A percentile compares a stretch with the other conserved stretches of the same genome.
Evolutionary conservation across 2,113 vertebrate genomes (phyloP).

Genomic region (Vireo altiloquus): DNA sequence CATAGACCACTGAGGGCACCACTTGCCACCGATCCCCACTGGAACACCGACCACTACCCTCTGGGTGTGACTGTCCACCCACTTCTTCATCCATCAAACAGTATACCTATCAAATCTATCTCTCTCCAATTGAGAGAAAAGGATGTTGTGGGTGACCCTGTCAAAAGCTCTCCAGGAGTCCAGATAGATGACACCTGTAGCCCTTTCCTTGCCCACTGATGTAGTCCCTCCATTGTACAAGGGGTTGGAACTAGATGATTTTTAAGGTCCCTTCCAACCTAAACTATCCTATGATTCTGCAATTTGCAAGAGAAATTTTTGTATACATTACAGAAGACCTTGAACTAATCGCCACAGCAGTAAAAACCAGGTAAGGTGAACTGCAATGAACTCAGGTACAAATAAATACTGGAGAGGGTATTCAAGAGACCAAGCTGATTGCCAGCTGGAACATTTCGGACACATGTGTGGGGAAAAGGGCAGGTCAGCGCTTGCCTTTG

Average conservation of each 20-base stretch:
- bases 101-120: not conserved
- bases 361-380: not conserved
- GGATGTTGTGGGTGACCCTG: not conserved
- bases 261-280: not conserved
- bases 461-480: not conserved
- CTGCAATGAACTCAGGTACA: not conserved
- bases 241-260: not conserved
- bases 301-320: not conserved
- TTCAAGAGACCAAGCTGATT: not conserved
- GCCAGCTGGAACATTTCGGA: not conserved
- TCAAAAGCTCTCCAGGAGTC: not conserved
- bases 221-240: not conserved
- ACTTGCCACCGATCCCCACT: not conserved
- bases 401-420: not conserved
- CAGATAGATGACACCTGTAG: not conserved
- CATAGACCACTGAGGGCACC: not conserved
- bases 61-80: not conserved
- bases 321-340: not conserved
- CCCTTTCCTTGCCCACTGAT: not conserved
- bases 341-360: fast-evolving
- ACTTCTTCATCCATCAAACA: not conserved
- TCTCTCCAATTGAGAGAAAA: not conserved
- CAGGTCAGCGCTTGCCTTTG: not conserved
- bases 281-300: not conserved
- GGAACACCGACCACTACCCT: not conserved